Conservation (phyloP, 1,140 invertebrate genomes). For the Drosophila bocqueti region DNA sequence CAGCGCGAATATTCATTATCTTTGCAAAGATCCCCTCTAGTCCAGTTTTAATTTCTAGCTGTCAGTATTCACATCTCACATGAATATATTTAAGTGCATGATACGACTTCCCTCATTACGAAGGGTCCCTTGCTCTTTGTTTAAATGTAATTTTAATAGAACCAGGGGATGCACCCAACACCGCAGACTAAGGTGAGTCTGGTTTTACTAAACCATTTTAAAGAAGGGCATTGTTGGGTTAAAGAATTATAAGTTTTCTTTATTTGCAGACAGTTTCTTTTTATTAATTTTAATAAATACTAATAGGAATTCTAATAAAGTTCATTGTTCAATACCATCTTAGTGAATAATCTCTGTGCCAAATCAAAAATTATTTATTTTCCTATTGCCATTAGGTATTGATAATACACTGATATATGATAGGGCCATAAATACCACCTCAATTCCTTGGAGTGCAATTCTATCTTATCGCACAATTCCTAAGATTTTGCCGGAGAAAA, state of each 20-base stretch:
- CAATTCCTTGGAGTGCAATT: constrained; percentile 13
- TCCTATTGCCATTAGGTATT: constrained; percentile 7
- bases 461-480: constrained; percentile 32
- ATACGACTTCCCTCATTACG: background rate
- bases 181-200: constrained; percentile 15
- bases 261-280: background rate
- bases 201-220: background rate
- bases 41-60: constrained; percentile 8
- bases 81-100: constrained; percentile 18
- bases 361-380: constrained; percentile 23
- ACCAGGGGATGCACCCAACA: background rate
- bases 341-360: constrained; percentile 22
- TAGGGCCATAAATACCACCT: constrained; percentile 8
- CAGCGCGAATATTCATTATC: constrained; percentile 18
- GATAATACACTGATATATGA: constrained; percentile 9
- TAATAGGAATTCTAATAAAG: background rate
- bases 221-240: background rate
- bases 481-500: constrained; percentile 17
- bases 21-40: constrained; percentile 3
- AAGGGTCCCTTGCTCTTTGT: background rate
- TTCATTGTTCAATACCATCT: constrained; percentile 1
- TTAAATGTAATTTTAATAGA: background rate
- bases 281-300: background rate
- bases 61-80: constrained; percentile 6
- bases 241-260: background rate